Evolutionary conservation across 1,140 invertebrate species (phyloP), one percentile per base, ranked within the genome.

Genomic region (Dreissena polymorpha): DNA sequence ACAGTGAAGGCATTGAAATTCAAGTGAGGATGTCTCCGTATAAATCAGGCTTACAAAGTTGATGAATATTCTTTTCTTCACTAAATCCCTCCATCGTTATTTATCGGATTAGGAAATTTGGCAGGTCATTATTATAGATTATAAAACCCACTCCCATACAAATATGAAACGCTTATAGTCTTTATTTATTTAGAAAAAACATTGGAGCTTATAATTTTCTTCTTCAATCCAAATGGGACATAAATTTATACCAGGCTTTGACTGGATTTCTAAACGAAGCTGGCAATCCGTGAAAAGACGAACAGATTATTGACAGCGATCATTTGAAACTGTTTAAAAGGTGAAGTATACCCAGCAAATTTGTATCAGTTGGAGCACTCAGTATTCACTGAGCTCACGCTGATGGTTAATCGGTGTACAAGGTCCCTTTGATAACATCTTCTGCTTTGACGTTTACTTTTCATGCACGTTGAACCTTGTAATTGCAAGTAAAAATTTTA

Each of bases 291-390:
- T 51, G 16, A 51, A 67, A 73, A 74, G 71, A 74, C 55, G 51
- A 73, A 74, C 78, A 81, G 72, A 81, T 81, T 81, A 81, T 81
- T 81, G 78, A 81, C 78, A 81, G 77, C 55, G 77, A 80, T 80
- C 77, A 68, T 80, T 80, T 71, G 65, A 70, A 67, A 53, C 50
- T 27, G 27, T 80, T 80, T 80, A 80, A 80, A 70, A 80, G 50
- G 51, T 80, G 67, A 71, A 68, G 65, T 80, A 13, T 53, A 70
- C 60, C 77, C 49, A 53, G 57, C 67, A 63, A 70, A 78, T 69
- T 68, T 49, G 68, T 65, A 65, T 68, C 75, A 78, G 64, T 78
- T 68, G 68, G 55, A 69, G 57, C 53, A 27, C 14, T 23, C n/a
- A 7, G 67, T 68, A 69, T 80, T 80, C 49, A 80, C 53, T 60